Evolutionary conservation across 2,113 vertebrate genomes (phyloP), one percentile per base, ranked within the genome.

Genomic region (human (Homo sapiens)): DNA sequence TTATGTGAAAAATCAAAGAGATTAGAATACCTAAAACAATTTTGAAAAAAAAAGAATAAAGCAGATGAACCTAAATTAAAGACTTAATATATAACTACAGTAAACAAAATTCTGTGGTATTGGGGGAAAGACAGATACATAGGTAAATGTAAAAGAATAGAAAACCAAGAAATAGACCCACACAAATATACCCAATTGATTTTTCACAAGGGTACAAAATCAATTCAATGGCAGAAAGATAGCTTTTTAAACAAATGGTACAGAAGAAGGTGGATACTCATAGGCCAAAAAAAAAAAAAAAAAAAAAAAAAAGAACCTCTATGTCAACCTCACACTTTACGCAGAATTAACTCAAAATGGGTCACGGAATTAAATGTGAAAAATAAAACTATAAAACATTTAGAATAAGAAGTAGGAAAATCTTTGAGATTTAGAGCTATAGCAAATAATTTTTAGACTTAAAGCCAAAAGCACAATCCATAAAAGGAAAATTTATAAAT

Each of bases 21-120:
- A 35, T 5, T 25, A 64, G 38, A 93, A 82, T 70, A 90, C 22
- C 12, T 90, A 90, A 82, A 55, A 79, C 4, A 59, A 95, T 81
- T 93, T 83, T 80, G 50, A 61, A 92, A 94, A 92, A 94, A 80
- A 61, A 50, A 96, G 27, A 80, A 80, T 57, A 64, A 90, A 84
- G 32, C 75, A 6, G 32, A 93, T 50, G 13, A 32, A 97, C 16
- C 30, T 87, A 40, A 86, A 27, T 35, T 85, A 70, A 80, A 80
- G 64, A 52, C 27, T 83, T 88, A 79, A 50, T 73, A 75, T 43
- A n/a, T 73, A 92, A 18, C 23, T 84, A 78, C 2, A 75, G 7
- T 84, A 72, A 89, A 40, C 14, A 79, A 89, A 32, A 85, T 18
- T 38, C 6, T 78, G 22, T 81, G 22, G 30, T 64, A 80, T 20